Base-by-base conservation (phyloP, 64 coral and sea anemone species). In the Montipora sp. region DNA sequence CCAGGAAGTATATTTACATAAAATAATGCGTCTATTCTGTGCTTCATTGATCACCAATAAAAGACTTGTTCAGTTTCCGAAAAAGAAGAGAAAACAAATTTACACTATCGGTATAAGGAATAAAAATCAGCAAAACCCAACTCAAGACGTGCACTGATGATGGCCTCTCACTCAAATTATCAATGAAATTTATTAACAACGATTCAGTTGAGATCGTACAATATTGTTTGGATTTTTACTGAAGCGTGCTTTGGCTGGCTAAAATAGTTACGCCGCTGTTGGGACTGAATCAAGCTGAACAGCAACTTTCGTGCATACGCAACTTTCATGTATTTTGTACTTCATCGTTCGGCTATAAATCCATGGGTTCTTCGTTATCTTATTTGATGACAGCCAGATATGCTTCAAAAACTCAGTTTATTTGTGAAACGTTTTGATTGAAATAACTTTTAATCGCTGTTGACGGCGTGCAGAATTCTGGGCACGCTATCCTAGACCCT, bases 1-100 rank as follows among this genome's bases (percentile, higher is more conserved):
- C 82, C 82, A 85, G 82, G 82, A 85, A 85, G 82, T 85, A 85
- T 44, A 85, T 85, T 85, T 71, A 85, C 82, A 85, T 71, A 85
- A 68, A 22, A 59, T 85, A 12, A 71, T 51, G 65, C 18, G 20
- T 72, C 45, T 11, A 57, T 57, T 71, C 68, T n/a, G 46, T 67
- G 60, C 82, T 85, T 43, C 10, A 48, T 85, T 71, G 80, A 72
- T 44, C 46, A 15, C 44, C 61, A 71, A 85, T 63, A 85, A 85
- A 48, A 72, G 61, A 48, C 4, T 14, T 63, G 45, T 51, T 71
- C 45, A 85, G 46, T 48, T 50, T 20, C 46, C 13, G 20, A 19
- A 44, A 71, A 71, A 71, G 14, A 5, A 21, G 80, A 82, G 80
- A 44, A 24, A 15, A 48, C 61, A 72, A 85, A 71, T 85, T 72